Percentiles rank a stretch among this genome's conserved stretches.
Evolutionary conservation across 2,113 vertebrate species (phyloP).

Genomic region (Puffinus mauretanicus): DNA sequence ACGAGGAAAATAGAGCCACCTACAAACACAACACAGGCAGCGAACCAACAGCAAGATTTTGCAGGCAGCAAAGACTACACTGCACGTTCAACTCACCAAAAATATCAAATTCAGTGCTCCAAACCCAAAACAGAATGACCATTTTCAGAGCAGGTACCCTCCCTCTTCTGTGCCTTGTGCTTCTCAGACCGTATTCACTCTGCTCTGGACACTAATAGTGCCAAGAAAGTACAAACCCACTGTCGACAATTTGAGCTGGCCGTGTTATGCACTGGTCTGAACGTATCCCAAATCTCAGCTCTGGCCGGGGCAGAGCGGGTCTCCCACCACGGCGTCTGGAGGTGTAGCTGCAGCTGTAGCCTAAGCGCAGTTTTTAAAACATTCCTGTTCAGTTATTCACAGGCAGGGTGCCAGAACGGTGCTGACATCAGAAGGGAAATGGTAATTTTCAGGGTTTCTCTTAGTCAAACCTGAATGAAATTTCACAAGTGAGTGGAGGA

Average conservation of each 20-base stretch:
- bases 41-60: rapidly evolving
- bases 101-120: rapidly evolving
- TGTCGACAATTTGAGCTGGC: rapidly evolving
- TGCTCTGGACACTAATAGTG: rapidly evolving
- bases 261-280: rapidly evolving
- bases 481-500: not conserved
- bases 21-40: rapidly evolving
- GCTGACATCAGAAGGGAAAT: conserved; percentile 40
- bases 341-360: not conserved
- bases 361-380: not conserved
- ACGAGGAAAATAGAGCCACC: rapidly evolving
- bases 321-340: rapidly evolving
- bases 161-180: not conserved
- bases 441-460: conserved; percentile 16
- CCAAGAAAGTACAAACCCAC: not conserved
- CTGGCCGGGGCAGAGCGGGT: not conserved
- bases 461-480: conserved; percentile 49
- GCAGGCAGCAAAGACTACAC: not conserved
- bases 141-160: not conserved
- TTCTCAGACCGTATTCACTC: rapidly evolving
- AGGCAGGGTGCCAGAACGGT: not conserved
- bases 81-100: rapidly evolving
- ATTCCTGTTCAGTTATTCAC: not conserved
- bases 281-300: rapidly evolving
- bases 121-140: not conserved